phyloP scores from a whole-genome alignment of 2,797 vertebrate genomes.

The Helarctos malayanus region DNA sequence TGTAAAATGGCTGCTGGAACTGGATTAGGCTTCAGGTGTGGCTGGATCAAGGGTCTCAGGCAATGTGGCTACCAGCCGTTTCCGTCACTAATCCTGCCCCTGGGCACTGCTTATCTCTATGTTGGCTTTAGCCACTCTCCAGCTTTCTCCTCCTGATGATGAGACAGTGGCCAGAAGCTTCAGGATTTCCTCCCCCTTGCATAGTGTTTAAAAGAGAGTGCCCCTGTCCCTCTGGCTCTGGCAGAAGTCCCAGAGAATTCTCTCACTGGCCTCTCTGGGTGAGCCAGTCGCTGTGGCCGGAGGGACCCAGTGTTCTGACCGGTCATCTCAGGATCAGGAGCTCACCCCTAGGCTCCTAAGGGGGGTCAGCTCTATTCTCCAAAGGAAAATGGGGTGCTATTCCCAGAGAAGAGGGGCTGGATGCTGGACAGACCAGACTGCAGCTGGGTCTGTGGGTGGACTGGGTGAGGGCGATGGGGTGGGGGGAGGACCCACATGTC shows the following conservation, averaged over 20 bases:
- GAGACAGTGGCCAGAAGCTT: background rate
- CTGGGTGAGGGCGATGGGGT: accelerated
- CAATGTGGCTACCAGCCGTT: accelerated
- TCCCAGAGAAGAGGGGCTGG: background rate
- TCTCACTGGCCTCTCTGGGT: background rate
- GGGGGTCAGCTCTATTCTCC: background rate
- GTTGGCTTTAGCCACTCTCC: background rate
- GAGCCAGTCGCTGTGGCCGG: background rate
- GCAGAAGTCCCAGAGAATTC: background rate
- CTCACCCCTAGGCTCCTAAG: background rate
- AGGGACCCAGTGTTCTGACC: background rate
- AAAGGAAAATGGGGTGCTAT: background rate
- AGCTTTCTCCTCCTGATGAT: background rate
- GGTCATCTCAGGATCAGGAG: background rate
- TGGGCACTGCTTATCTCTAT: background rate
- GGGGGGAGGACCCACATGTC: background rate
- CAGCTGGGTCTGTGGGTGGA: background rate
- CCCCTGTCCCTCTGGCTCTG: background rate
- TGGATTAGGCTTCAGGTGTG: background rate
- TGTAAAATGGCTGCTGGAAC: background rate
- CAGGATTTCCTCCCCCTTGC: background rate
- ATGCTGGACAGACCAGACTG: background rate
- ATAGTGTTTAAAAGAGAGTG: background rate
- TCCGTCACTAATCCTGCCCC: background rate
- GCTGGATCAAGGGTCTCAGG: background rate